phyloP scores from a whole-genome alignment of 2,888 invertebrate species.

The Sialis lutaria region DNA sequence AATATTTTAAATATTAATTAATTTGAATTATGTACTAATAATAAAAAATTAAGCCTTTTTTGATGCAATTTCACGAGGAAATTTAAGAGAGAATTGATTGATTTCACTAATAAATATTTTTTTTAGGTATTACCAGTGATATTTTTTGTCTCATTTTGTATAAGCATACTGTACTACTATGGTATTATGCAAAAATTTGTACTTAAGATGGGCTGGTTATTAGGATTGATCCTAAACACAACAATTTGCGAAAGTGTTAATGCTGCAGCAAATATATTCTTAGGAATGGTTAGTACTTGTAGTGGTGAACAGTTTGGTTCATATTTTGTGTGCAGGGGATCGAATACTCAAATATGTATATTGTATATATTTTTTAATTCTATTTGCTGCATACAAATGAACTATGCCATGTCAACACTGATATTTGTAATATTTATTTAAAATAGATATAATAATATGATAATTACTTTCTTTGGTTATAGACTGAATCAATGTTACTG shows the following conservation, averaged over 20 bases:
- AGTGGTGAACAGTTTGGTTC: not conserved
- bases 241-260: constrained; percentile 91
- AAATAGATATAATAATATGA: too few species aligned
- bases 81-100: not conserved
- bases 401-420: too few species aligned
- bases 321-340: too few species aligned
- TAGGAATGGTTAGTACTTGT: constrained; percentile 59
- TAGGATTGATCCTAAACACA: constrained; percentile 59
- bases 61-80: not conserved
- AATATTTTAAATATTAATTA: too few species aligned
- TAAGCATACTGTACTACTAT: constrained; percentile 75
- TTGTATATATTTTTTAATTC: too few species aligned
- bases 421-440: too few species aligned
- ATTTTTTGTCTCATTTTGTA: constrained; percentile 83
- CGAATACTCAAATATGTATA: too few species aligned
- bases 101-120: constrained; percentile 4
- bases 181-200: constrained; percentile 81
- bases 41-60: not conserved
- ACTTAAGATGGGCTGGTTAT: constrained; percentile 56
- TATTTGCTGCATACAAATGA: too few species aligned
- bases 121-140: constrained; percentile 70
- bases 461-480: constrained; percentile 16
- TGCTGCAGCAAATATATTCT: constrained; percentile 83
- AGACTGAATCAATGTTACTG: constrained; percentile 81
- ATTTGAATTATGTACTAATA: too few species aligned